Percentiles rank a stretch among this genome's conserved stretches.
Evolutionary conservation across 2,888 invertebrate genomes (phyloP).

Genomic region (Diabrotica balteata): DNA sequence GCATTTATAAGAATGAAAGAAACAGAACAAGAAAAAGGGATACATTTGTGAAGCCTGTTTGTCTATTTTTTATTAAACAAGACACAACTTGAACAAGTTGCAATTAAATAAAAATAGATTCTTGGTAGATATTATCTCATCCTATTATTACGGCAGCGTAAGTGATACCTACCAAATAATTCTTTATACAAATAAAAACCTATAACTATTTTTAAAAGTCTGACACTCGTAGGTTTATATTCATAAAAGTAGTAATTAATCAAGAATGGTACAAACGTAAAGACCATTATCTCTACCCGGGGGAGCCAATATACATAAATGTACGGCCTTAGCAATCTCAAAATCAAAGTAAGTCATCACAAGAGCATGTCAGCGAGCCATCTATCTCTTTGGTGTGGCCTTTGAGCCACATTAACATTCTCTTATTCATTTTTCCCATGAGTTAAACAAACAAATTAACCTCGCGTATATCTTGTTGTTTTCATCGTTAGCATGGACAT

Average conservation of each 20-base stretch:
- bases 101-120: too few relatives aligned
- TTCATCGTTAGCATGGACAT: constrained; percentile 44
- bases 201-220: too few relatives aligned
- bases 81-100: too few relatives aligned
- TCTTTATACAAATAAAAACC: too few relatives aligned
- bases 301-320: constrained; percentile 26
- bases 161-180: too few relatives aligned
- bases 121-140: too few relatives aligned
- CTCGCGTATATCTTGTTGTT: constrained; percentile 51
- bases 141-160: too few relatives aligned
- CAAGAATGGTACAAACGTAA: constrained; percentile 1
- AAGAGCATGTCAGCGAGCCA: constrained; percentile 49
- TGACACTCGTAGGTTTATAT: too few relatives aligned
- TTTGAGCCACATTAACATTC: constrained; percentile 50
- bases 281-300: constrained; percentile 29
- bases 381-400: constrained; percentile 47
- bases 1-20: too few relatives aligned
- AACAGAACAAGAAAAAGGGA: too few relatives aligned
- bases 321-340: constrained; percentile 21
- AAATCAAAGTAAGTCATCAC: constrained; percentile 44
- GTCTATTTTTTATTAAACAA: too few relatives aligned
- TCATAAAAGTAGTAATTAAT: constrained; percentile 1
- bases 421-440: constrained; percentile 51
- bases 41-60: too few relatives aligned
- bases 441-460: constrained; percentile 57